Base-by-base conservation (phyloP, 2,797 vertebrate species). In the Gallirallus australis region DNA sequence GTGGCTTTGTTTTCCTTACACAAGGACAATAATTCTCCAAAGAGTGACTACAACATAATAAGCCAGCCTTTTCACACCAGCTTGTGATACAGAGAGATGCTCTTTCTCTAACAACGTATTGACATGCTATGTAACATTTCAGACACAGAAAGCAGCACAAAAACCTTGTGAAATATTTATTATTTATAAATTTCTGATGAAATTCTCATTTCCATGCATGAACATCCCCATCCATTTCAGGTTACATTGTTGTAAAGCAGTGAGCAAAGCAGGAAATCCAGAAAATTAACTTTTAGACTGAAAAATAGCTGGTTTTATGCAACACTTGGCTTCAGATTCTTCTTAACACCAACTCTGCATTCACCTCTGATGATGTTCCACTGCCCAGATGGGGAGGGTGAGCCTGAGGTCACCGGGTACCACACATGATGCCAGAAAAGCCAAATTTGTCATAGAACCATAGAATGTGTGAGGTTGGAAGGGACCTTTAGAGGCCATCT, bases 11-110 rank as follows among this genome's bases (percentile, higher is more conserved):
- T 84, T 86, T 65, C 61, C 33, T 86, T 68, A n/a, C 6, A 6
- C 2, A 3, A 23, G 77, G 70, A 30, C 16, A 77, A 76, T 31
- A 56, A 54, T 9, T 31, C 56, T 66, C 63, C 63, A 18, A 25
- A 25, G 37, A 53, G 40, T 15, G 19, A 19, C 54, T 25, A 3
- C 23, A 19, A 14, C 14, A 25, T 54, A 72, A 77, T 39, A 68
- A 77, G 4, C 13, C n/a, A 11, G 15, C 30, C 18, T 37, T 54
- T 35, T n/a, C 30, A 12, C 4, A 3, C 10, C 16, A 56, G 28
- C 23, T 39, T 35, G 40, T 0, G 0, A 28, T n/a, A 27, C 12
- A 15, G 24, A 40, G 40, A 53, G 37, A 52, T 8, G 21, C 9
- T 8, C 7, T 31, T 70, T 25, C 80, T 50, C 2, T 52, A 40